A percentile compares a stretch with the other conserved stretches of the same genome.
Evolutionary conservation across 1,140 invertebrate species (phyloP).

Genomic region (Drosophila leontia): DNA sequence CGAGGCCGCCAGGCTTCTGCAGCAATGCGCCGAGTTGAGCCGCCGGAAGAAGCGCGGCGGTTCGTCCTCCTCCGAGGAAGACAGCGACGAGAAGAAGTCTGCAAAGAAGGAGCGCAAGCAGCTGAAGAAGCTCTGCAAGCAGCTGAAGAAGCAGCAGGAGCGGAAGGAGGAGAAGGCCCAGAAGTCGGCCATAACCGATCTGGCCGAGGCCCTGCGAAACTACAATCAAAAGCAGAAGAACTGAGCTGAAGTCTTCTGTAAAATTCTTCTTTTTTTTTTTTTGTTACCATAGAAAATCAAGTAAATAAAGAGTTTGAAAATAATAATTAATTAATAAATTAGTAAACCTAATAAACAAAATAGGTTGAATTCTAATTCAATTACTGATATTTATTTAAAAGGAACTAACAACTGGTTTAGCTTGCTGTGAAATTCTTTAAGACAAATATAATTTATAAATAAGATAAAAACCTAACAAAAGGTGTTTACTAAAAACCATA

Average conservation of each 20-base stretch:
- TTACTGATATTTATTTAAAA: too few relatives aligned
- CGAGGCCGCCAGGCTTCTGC: conserved; percentile 39
- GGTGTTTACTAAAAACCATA: too few relatives aligned
- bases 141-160: conserved; percentile 52
- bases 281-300: neutral
- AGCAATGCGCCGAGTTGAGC: conserved; percentile 60
- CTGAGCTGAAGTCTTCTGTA: neutral
- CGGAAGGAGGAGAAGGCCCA: conserved; percentile 49
- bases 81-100: conserved; percentile 55
- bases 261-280: conserved; percentile 1
- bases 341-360: neutral
- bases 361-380: too few relatives aligned
- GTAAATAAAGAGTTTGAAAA: neutral
- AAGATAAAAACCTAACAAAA: neutral
- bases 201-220: conserved; percentile 51
- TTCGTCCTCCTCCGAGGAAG: conserved; percentile 65
- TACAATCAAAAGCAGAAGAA: conserved; percentile 46
- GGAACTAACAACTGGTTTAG: too few relatives aligned
- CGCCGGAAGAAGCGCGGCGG: conserved; percentile 56
- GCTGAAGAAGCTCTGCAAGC: conserved; percentile 75
- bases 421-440: too few relatives aligned
- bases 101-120: conserved; percentile 71
- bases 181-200: conserved; percentile 22
- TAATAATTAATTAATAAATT: neutral
- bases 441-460: too few relatives aligned